phyloP scores from a whole-genome alignment of 2,797 vertebrate species.

The Manis javanica region DNA sequence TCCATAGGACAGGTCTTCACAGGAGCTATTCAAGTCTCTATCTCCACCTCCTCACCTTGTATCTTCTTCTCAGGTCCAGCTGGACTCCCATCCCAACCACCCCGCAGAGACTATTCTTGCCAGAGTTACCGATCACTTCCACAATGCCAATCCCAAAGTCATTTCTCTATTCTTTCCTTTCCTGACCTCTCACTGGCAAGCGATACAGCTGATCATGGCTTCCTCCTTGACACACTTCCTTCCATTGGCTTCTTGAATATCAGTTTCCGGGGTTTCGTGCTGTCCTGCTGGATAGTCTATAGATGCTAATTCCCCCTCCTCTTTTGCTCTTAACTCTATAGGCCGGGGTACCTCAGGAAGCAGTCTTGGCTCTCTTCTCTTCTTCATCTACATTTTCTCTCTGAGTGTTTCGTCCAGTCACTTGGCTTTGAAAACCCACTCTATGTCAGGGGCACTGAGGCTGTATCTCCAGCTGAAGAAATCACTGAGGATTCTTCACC shows the following conservation, averaged over 20 bases:
- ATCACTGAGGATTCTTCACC: background rate
- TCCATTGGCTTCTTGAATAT: background rate
- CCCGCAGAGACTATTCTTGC: background rate
- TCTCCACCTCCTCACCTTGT: background rate
- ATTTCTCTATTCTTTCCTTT: background rate
- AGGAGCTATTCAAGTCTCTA: background rate
- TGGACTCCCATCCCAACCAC: background rate
- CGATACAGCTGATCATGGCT: background rate
- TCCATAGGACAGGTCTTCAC: background rate
- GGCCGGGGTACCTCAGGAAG: fast-evolving
- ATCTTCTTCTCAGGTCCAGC: background rate
- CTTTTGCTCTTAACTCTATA: background rate
- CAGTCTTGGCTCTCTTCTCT: background rate
- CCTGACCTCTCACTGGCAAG: background rate
- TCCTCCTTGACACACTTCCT: background rate
- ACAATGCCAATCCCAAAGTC: background rate
- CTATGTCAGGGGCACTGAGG: background rate
- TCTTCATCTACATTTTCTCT: background rate
- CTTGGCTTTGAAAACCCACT: background rate
- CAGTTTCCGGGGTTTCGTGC: background rate
- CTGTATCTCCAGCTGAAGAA: background rate
- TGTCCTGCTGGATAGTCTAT: background rate
- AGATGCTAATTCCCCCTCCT: background rate
- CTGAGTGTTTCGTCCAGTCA: background rate
- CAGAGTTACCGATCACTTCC: background rate